Evolutionary conservation across 2,888 invertebrate genomes (phyloP), one percentile per base, ranked within the genome.

Genomic region (Chirona hameri): DNA sequence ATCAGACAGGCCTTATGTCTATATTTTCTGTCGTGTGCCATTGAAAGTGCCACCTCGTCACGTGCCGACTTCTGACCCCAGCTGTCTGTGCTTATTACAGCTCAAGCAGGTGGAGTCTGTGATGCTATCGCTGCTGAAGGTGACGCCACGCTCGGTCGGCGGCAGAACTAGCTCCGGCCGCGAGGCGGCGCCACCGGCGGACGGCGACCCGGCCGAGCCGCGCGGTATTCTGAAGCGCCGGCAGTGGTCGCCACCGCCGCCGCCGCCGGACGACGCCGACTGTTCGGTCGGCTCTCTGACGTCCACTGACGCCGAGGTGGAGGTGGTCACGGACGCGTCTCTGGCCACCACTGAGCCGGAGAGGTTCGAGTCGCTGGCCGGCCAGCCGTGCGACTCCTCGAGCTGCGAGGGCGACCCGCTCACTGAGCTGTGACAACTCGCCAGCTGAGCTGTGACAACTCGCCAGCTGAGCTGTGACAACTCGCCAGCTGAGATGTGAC

Each of bases 91-190:
- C 27, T 24, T 69, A 39, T 76, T 76, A 2, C 76, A 76, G 76
- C 31, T 76, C 21, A 76, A 76, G 39, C 76, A 76, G 27, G 39
- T 76, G 21, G 76, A 76, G 21, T 39, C 76, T 21, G 76, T 76
- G 21, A 76, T 76, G 76, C 76, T 76, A 21, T 4, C 76, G 21
- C 76, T 76, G 3, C 76, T 76, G 39, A 76, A 76, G 76, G 76
- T 76, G 21, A 21, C 39, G 18, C 39, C 76, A 21, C 76, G 21
- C 3, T 39, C 76, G 21, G 76, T 29, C 76, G 21, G 76, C 39
- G 29, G 31, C 31, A 18, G 5, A 2, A 21, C 65, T 21, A 24
- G 0, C 57, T 57, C 24, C 3, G 27, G 27, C 27, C 24, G 65
- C 27, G 72, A 29, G 31, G 72, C 15, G 72, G 31, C 76, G 7